Evolutionary conservation across 1,140 invertebrate genomes (phyloP).

Genomic region (Eufriesea mexicana): DNA sequence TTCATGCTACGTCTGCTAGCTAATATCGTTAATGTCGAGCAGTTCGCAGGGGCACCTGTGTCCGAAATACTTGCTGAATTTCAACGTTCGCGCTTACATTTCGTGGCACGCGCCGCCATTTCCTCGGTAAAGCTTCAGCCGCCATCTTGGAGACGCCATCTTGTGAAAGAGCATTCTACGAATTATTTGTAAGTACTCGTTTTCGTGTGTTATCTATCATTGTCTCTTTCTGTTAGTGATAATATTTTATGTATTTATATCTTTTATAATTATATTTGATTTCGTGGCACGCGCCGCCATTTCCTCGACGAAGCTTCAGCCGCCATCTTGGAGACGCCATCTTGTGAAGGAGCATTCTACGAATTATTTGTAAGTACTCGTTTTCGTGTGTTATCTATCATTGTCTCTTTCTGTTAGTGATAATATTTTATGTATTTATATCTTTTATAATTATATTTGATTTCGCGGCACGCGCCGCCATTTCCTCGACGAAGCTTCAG

Average conservation of each 20-base stretch:
- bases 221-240: too few relatives aligned
- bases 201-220: too few relatives aligned
- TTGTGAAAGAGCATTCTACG: too few relatives aligned
- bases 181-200: too few relatives aligned
- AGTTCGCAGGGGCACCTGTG: constrained; percentile 35
- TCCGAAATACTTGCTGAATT: constrained; percentile 26
- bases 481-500: neutral
- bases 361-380: too few relatives aligned
- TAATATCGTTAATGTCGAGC: constrained; percentile 59
- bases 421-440: too few relatives aligned
- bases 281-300: neutral
- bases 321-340: neutral
- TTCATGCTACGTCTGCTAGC: constrained; percentile 39
- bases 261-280: too few relatives aligned
- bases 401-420: too few relatives aligned
- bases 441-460: too few relatives aligned
- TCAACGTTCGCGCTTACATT: neutral
- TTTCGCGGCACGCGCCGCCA: neutral
- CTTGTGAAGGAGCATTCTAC: too few relatives aligned
- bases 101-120: neutral
- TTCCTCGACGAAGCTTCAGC: neutral
- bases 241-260: too few relatives aligned
- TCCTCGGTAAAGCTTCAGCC: neutral
- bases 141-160: neutral
- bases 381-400: too few relatives aligned